Percentiles rank a stretch among this genome's conserved stretches.
phyloP scores from a whole-genome alignment of 2,113 vertebrate species.

The Todiramphus chloris region DNA sequence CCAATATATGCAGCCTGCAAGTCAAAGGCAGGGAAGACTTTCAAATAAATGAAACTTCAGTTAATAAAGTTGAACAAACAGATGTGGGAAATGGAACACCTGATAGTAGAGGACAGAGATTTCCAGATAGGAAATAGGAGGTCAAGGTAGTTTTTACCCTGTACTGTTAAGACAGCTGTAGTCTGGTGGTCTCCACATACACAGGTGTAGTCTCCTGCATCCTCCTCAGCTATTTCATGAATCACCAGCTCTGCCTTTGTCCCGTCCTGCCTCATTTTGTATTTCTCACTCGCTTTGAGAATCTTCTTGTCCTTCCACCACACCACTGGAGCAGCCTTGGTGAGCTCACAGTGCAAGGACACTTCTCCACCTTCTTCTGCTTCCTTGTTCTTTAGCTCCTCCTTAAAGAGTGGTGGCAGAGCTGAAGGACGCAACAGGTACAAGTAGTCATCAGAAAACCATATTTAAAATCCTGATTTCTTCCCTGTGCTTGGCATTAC shows the following conservation, averaged over 20 bases:
- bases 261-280: conserved; percentile 75
- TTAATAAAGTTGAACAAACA: not conserved
- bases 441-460: not conserved
- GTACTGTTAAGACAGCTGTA: conserved; percentile 76
- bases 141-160: conserved; percentile 69
- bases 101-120: not conserved
- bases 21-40: not conserved
- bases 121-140: not conserved
- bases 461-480: not conserved
- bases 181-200: conserved; percentile 79
- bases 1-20: not conserved
- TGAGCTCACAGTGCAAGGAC: conserved; percentile 61
- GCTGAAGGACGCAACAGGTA: conserved; percentile 72
- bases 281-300: conserved; percentile 67
- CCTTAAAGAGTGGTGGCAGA: conserved; percentile 79
- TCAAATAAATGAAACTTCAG: not conserved
- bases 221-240: conserved; percentile 57
- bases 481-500: not conserved
- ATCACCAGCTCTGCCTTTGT: conserved; percentile 75
- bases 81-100: not conserved
- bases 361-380: conserved; percentile 59
- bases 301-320: conserved; percentile 57
- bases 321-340: conserved; percentile 54
- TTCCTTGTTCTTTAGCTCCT: conserved; percentile 62
- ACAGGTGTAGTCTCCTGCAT: conserved; percentile 77